Evolutionary conservation across 2,113 vertebrate genomes (phyloP), one percentile per base, ranked within the genome.

Genomic region (Tor tambroides): DNA sequence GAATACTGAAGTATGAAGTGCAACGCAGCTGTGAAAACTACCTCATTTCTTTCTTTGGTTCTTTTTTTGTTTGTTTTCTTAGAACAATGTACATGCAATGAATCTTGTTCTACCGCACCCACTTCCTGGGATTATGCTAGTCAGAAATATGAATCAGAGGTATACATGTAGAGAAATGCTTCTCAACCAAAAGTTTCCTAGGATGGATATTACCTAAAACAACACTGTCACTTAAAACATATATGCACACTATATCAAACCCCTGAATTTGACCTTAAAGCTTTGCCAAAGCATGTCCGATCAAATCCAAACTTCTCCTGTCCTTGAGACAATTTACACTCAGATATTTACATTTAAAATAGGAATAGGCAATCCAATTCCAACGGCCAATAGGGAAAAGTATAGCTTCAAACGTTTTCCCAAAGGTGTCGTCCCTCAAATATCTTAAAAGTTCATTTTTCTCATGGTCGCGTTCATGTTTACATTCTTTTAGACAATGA

Each of bases 21-120:
- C 71, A 84, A 74, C 59, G 32, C 43, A 84, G 26, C 86, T 82
- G 76, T 89, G 61, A 80, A 85, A 84, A 86, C 89, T 92, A 92
- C 91, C 91, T 92, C 90, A 89, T 88, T 89, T 87, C 80, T 77
- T 78, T 67, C 69, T 74, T 71, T 17, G 21, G 43, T 56, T 23
- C 71, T 85, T 43, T 85, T n/a, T 71, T 43, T 75, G 26, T 83
- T 83, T 87, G 54, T 59, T 87, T 85, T 83, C 74, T 74, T 72
- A 83, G 78, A 80, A 59, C 61, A 80, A 88, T 76, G 49, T 77
- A 80, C 46, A 87, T 67, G 75, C 77, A 75, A 81, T 81, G 76
- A 85, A 81, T 77, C 83, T 43, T 80, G 71, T 26, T 79, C 30
- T 63, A 82, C 85, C 69, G 38, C 80, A 86, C 76, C 84, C 77